Base-by-base conservation (phyloP, 2,113 vertebrate genomes). In the Boulengeromyrus knoepffleri region DNA sequence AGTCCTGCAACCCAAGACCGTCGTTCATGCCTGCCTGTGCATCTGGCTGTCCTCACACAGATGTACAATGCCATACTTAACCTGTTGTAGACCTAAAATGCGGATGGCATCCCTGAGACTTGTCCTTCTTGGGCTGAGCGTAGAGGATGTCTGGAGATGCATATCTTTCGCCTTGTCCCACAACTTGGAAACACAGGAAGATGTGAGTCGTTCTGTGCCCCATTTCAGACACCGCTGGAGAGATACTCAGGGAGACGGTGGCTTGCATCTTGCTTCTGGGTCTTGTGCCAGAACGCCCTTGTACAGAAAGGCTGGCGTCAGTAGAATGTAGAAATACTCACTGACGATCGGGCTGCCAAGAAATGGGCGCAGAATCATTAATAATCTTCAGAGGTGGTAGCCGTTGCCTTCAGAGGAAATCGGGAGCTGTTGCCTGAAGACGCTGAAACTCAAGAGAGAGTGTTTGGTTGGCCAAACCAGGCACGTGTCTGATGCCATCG, bases 61-160 rank as follows among this genome's bases (percentile, higher is more conserved):
- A 95, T 99, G 97, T 99, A 99, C 97, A 99, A 99, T 2, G 97
- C 98, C 96, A 97, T 99, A 95, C 97, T 98, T 96, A 99, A 98
- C 93, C 97, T 97, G 96, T 97, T 99, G 86, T 99, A 96, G 96
- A 91, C 50, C 49, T 70, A 86, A 6, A 80, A 49, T 91, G 94
- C 94, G 93, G 19, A 5, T n/a, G 58, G 89, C 8, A 83, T 15
- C 52, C 50, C 89, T 39, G 39, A 24, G 77, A 58, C 88, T 10
- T 21, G 13, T 47, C n/a, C 77, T n/a, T 31, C 21, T 52, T 88
- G 50, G 42, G 77, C 50, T 17, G 12, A 50, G 8, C 19, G 21
- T 45, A 52, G 36, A 56, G 85, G 85, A 87, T 53, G 53, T 19
- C 50, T 31, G 74, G n/a, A 36, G 27, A 87, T 56, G n/a, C 9